Percentiles rank a stretch among this genome's conserved stretches.
Evolutionary conservation across 1,140 invertebrate genomes (phyloP).

Genomic region (Drosophila obscura): DNA sequence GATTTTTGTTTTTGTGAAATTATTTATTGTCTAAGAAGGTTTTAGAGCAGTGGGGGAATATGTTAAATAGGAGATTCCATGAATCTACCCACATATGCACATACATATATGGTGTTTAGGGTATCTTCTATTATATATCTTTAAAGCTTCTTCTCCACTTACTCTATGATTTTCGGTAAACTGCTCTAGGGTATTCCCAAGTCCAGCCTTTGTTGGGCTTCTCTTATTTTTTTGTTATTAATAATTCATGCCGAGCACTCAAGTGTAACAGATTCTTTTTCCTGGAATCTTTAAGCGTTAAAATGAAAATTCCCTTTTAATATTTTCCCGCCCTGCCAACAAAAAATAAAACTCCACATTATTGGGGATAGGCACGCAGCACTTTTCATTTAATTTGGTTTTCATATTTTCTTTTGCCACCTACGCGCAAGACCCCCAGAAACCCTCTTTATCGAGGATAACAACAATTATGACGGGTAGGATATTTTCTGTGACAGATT

Average conservation of each 20-base stretch:
- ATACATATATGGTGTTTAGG: too few species aligned
- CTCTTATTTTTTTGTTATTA: background rate
- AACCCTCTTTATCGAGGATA: background rate
- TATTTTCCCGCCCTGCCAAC: background rate
- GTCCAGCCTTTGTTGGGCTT: conserved; percentile 1
- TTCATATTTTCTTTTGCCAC: conserved; percentile 6
- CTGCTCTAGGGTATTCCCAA: too few species aligned
- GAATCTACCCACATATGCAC: too few species aligned
- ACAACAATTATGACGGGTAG: conserved; percentile 16
- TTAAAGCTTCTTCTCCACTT: background rate
- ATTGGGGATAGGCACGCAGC: conserved; percentile 10
- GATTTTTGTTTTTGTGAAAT: too few species aligned
- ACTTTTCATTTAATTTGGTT: conserved; percentile 13
- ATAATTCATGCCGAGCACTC: conserved; percentile 4
- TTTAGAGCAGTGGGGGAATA: too few species aligned
- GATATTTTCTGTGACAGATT: conserved; percentile 37
- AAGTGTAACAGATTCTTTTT: conserved; percentile 5
- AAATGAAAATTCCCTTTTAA: conserved; percentile 34
- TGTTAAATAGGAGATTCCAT: too few species aligned
- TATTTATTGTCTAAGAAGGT: too few species aligned
- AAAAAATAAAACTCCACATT: background rate
- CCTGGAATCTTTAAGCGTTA: conserved; percentile 4
- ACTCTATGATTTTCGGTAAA: too few species aligned
- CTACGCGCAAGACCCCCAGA: background rate
- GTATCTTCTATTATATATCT: too few species aligned